phyloP scores from a whole-genome alignment of 2,797 vertebrate species.

The Diglossa cyanea region DNA sequence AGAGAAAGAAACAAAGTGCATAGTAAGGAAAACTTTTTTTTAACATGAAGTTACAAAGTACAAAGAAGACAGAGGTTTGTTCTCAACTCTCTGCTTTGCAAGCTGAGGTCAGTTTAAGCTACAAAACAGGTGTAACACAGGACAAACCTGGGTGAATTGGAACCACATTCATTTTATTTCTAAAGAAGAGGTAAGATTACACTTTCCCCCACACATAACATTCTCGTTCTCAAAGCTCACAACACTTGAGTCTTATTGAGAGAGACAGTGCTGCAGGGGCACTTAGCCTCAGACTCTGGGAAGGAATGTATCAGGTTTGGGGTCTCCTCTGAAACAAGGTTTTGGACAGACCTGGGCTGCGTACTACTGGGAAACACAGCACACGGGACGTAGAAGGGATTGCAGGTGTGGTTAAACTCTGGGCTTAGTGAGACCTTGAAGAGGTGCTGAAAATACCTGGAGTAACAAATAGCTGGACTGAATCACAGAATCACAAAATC shows the following conservation, averaged over 20 bases:
- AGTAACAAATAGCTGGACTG: background rate
- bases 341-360: background rate
- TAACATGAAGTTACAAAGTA: background rate
- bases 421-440: background rate
- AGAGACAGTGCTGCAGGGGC: background rate
- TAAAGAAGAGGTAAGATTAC: background rate
- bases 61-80: background rate
- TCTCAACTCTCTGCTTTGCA: background rate
- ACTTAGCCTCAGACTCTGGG: background rate
- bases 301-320: background rate
- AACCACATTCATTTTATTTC: background rate
- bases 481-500: background rate
- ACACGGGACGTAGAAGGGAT: background rate
- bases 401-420: background rate
- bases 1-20: background rate
- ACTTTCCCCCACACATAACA: background rate
- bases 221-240: background rate
- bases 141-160: background rate
- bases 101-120: background rate
- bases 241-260: background rate
- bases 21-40: background rate
- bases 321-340: background rate
- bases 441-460: background rate
- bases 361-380: background rate
- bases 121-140: background rate